phyloP scores from a whole-genome alignment of 1,140 invertebrate species.

The Pararge aegeria region DNA sequence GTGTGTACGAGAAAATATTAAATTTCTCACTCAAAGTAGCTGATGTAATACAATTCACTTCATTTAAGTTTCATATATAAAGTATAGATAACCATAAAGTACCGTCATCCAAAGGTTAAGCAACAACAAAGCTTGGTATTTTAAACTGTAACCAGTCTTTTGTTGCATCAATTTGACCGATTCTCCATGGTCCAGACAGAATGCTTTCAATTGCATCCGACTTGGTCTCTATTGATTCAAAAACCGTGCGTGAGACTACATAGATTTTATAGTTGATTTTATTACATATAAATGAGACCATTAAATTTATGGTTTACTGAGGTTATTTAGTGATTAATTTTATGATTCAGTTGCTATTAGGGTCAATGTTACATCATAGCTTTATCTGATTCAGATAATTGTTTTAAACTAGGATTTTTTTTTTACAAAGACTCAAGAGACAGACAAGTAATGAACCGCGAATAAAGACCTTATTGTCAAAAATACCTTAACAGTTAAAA shows the following conservation, averaged over 20 bases:
- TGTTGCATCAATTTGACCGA: slow-evolving; percentile 63
- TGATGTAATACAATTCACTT: background rate
- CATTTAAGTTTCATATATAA: background rate
- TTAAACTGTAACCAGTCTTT: slow-evolving; percentile 42
- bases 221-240: slow-evolving; percentile 62
- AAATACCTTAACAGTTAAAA: no score
- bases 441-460: no score
- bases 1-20: no score
- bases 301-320: slow-evolving; percentile 65
- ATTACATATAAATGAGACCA: slow-evolving; percentile 73
- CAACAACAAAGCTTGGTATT: slow-evolving; percentile 26
- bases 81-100: background rate
- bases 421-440: background rate
- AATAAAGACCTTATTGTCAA: no score
- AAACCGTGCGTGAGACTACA: slow-evolving; percentile 59
- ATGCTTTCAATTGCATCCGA: slow-evolving; percentile 65
- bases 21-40: no score
- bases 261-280: slow-evolving; percentile 71
- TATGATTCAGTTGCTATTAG: slow-evolving; percentile 42
- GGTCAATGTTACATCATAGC: slow-evolving; percentile 9
- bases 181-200: slow-evolving; percentile 60
- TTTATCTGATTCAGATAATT: slow-evolving; percentile 8
- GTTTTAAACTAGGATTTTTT: background rate
- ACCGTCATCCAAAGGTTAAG: slow-evolving; percentile 17
- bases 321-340: slow-evolving; percentile 54